These are phyloP conservation scores for Eulemur coronatus DNA, from an alignment of 2,797 vertebrate species.

Conservation along the genomic window DNA sequence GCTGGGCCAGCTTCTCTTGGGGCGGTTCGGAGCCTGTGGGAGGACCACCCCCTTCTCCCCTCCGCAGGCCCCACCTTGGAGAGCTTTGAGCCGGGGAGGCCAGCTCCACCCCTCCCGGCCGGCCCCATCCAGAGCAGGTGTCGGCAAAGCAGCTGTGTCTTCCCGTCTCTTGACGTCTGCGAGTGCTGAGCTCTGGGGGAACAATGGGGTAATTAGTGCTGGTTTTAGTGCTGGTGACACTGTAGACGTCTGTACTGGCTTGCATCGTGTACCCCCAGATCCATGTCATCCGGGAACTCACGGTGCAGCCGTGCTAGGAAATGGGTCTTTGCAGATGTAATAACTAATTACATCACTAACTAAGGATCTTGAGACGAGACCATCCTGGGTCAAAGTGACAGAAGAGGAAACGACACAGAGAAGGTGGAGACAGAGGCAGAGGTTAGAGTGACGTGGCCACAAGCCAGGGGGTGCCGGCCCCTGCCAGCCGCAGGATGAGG, in stretches of 20 bases:
- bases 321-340: not conserved
- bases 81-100: not conserved
- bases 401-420: not conserved
- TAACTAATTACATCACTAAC: no score
- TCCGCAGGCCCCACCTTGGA: not conserved
- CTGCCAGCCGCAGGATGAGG: no score
- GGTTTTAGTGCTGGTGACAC: accelerated
- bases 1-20: not conserved
- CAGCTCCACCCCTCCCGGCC: accelerated
- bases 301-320: not conserved
- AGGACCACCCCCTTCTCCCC: not conserved
- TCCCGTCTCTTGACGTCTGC: not conserved
- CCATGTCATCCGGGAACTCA: not conserved
- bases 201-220: no score
- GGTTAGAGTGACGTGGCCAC: not conserved
- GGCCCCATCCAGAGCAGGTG: not conserved
- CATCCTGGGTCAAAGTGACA: not conserved
- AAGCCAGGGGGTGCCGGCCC: not conserved
- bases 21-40: not conserved
- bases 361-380: not conserved
- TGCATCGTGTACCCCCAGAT: not conserved
- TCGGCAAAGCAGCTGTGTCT: not conserved
- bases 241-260: no score
- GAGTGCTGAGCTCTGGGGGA: not conserved
- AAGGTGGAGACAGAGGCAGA: not conserved